phyloP scores from a whole-genome alignment of 2,113 vertebrate genomes.

The Nicator chloris region DNA sequence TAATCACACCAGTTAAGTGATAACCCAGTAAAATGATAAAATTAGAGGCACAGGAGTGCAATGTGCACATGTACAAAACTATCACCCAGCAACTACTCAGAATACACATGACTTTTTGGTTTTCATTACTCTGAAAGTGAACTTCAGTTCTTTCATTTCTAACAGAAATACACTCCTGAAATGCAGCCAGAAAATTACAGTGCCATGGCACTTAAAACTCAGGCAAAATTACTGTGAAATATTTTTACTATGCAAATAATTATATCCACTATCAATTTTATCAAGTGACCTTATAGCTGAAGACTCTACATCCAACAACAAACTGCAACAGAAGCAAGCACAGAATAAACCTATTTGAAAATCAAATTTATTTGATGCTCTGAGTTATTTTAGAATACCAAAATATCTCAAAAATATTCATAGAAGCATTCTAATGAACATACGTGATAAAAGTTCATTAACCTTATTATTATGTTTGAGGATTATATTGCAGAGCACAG shows the following conservation, averaged over 20 bases:
- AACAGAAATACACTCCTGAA: constrained; percentile 10
- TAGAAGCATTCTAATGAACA: not conserved
- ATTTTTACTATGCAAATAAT: constrained; percentile 40
- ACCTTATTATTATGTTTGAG: not conserved
- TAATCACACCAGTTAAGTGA: not conserved
- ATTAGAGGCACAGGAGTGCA: not conserved
- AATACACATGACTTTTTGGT: not conserved
- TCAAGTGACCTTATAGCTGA: not conserved
- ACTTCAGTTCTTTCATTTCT: not conserved
- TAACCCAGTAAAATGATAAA: not conserved
- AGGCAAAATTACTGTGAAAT: not conserved
- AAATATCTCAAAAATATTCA: constrained; percentile 3
- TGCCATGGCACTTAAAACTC: constrained; percentile 1
- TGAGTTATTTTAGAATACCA: not conserved
- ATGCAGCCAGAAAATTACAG: not conserved
- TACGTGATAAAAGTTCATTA: not conserved
- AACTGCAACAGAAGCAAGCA: not conserved
- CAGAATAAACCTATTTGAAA: not conserved
- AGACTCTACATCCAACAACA: not conserved
- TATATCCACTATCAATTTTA: not conserved
- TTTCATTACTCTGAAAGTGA: not conserved
- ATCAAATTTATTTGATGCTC: not conserved
- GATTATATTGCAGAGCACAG: not conserved
- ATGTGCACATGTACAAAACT: not conserved
- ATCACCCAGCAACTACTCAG: not conserved